Evolutionary conservation across 1,140 invertebrate genomes (phyloP).

Genomic region (Heterodera schachtii): DNA sequence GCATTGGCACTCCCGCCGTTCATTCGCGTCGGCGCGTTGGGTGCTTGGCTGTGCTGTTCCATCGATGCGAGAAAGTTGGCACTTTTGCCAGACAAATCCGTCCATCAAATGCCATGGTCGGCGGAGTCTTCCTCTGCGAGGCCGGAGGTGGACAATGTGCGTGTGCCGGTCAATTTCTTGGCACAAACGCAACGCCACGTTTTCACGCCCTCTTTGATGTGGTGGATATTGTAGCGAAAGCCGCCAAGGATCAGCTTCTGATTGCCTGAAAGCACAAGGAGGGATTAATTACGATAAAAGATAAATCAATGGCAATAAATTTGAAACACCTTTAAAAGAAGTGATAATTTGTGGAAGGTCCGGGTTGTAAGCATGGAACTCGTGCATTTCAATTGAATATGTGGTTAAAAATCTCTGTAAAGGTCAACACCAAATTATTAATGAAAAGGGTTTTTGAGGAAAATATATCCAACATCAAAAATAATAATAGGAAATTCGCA

Average conservation of each 20-base stretch:
- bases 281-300: too few species aligned
- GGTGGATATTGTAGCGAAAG: slow-evolving; percentile 58
- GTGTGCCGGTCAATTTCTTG: slow-evolving; percentile 50
- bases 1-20: neutral
- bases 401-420: too few species aligned
- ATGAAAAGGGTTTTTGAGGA: too few species aligned
- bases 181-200: slow-evolving; percentile 60
- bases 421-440: too few species aligned
- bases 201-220: slow-evolving; percentile 55
- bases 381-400: slow-evolving; percentile 31
- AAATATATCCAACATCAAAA: too few species aligned
- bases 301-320: neutral
- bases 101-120: neutral
- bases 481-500: too few species aligned
- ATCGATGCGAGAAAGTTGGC: neutral
- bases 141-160: neutral
- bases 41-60: neutral
- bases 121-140: neutral
- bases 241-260: slow-evolving; percentile 58
- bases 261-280: slow-evolving; percentile 33
- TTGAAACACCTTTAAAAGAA: slow-evolving; percentile 52
- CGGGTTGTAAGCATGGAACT: slow-evolving; percentile 49
- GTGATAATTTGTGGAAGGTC: slow-evolving; percentile 49
- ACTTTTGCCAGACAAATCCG: neutral
- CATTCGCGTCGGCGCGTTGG: neutral